Evolutionary conservation across 2,113 vertebrate species (phyloP), one percentile per base, ranked within the genome.

Genomic region (Mionectes macconnelli): DNA sequence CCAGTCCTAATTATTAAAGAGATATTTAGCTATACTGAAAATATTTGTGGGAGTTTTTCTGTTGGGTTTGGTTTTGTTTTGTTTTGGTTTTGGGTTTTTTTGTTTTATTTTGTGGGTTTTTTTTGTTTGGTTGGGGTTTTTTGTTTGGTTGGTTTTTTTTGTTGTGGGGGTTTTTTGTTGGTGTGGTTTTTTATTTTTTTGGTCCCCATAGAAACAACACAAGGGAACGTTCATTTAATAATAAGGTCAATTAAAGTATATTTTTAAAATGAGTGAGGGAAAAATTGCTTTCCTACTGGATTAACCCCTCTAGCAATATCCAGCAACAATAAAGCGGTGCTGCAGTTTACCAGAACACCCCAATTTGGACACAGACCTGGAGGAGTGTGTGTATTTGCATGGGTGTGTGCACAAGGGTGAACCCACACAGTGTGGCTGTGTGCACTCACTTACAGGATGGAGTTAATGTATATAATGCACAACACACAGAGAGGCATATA

Each of bases 321-420:
- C 80, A 35, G 27, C 63, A 72, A 68, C n/a, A 80, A 22, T 12
- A 25, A 86, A 75, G n/a, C 44, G 39, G 14, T 9, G 10, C 13
- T 2, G 33, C 42, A 28, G 39, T 81, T 84, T 64, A 56, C 37
- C 6, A 2, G 40, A 86, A 72, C 33, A 24, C 12, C 8, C 2
- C 3, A 68, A 30, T 72, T 92, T 81, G 33, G 7, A 79, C 59
- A 4, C 0, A 3, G 24, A 35, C 14, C 52, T 31, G 31, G 39
- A 73, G 49, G 5, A 49, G 30, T 0, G 1, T 3, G 2, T 56
- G 30, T 42, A 9, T 12, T 12, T 16, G 27, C 1, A 1, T 55
- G 77, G 23, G 12, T 24, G 44, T 47, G 55, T 18, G 45, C 35
- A 12, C 66, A 37, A 1, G 27, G 10, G 21, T 44, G 69, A 78